phyloP scores from a whole-genome alignment of 2,888 invertebrate genomes.

The Blastobasis adustella region DNA sequence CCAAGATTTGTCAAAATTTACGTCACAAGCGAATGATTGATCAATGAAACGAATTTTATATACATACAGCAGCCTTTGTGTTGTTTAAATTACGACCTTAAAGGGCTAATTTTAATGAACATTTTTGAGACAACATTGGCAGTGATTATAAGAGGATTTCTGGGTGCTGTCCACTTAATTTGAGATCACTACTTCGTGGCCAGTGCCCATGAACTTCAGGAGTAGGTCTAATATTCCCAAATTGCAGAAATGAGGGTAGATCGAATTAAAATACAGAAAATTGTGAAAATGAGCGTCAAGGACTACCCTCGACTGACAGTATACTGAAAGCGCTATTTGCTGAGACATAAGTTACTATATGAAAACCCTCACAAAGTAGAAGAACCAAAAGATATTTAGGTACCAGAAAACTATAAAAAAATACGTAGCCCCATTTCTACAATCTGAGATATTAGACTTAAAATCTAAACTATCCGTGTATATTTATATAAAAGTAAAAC shows the following conservation, averaged over 20 bases:
- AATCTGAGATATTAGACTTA: constrained; percentile 5
- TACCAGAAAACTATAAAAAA: too few species aligned
- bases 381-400: too few species aligned
- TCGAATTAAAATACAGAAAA: not conserved
- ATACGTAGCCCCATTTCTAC: not conserved
- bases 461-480: constrained; percentile 44
- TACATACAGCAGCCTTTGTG: constrained; percentile 25
- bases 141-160: constrained; percentile 35
- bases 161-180: constrained; percentile 35
- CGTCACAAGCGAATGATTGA: not conserved
- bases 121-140: constrained; percentile 46
- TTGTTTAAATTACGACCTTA: constrained; percentile 25
- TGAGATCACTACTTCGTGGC: constrained; percentile 65
- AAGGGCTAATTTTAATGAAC: constrained; percentile 22
- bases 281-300: not conserved
- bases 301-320: too few species aligned
- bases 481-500: constrained; percentile 44
- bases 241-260: constrained; percentile 10
- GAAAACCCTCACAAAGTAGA: too few species aligned
- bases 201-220: constrained; percentile 29
- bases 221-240: constrained; percentile 22
- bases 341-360: too few species aligned
- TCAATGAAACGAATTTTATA: constrained; percentile 13
- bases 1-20: too few species aligned
- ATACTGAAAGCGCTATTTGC: too few species aligned